Base-by-base conservation (phyloP, 2,888 invertebrate species). In the Stenotaenia linearis region DNA sequence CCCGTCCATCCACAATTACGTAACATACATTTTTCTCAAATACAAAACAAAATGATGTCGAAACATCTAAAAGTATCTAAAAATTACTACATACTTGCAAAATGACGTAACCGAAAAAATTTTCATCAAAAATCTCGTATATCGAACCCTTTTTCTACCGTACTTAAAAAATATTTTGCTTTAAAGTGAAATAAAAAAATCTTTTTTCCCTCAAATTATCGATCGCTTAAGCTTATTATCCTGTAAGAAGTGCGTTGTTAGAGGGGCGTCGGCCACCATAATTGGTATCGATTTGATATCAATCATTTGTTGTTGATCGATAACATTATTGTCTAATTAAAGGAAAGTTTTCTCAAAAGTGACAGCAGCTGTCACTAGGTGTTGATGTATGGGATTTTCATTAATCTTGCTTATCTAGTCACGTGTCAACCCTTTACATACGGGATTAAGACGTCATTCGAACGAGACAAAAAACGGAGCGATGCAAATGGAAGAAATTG, bases 281-380 rank as follows among this genome's bases (percentile, higher is more conserved):
- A 56, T 56, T 56, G 56, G 56, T 56, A 56, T 56, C 56, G 56
- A 56, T 56, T 56, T 56, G 56, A 56, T 56, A 56, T 56, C 56
- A 56, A 56, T 56, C 56, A 56, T 56, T 56, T 56, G 56, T 56
- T 56, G 56, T 56, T 56, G 56, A 56, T 56, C 56, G 56, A 56
- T 56, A 56, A 56, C 56, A 56, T 56, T 56, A 56, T 56, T 56
- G 56, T 56, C 56, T 56, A 56, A 56, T 56, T 56, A 56, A 56
- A 56, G 56, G 56, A 56, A 18, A 56, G 21, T 56, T 56, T 56
- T 56, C 56, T 56, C 56, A 56, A 56, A 56, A 56, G 56, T 56
- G 56, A 56, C 56, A 56, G 56, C 56, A 56, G 56, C 56, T 56
- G 56, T 56, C 56, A 56, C 56, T 56, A 56, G 56, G 56, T 56